Evolutionary conservation across 2,797 vertebrate species (phyloP), one percentile per base, ranked within the genome.

Genomic region (Crocidura indochinensis): DNA sequence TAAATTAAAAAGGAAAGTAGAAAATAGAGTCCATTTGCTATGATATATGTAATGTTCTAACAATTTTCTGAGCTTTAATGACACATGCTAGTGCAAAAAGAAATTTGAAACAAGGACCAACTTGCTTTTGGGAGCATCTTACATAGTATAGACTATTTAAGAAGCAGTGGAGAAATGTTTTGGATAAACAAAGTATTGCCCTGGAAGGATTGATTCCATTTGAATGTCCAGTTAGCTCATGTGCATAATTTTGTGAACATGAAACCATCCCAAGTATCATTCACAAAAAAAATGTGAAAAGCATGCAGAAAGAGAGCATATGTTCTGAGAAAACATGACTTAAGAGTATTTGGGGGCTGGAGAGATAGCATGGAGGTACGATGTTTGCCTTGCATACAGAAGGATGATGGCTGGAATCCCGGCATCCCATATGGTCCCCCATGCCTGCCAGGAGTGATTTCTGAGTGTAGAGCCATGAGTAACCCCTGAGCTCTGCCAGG

Each of bases 271-370:
- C 62, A 84, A 86, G 75, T 56, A 88, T 64, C 78, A 83, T 46
- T 75, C 84, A 84, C 26, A 27, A 75, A 38, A 64, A 67, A 80
- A 87, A n/a, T n/a, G 46, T 56, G 10, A 94, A 79, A 92, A 89
- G 77, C 47, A 47, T 62, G 27, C 72, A 88, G 73, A 94, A 94
- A 62, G 85, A 27, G 67, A 95, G 56, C 87, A 91, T 91, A 85
- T 74, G 87, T 53, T 31, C 38, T 12, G 47, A 88, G 53, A 87
- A 95, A 92, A 95, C 76, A 74, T 74, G 83, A 80, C 51, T 92
- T 91, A 87, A 82, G 38, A 38, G 38, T 38, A 38, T 38, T 38
- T 38, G 38, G 38, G 38, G 38, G 38, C 38, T 38, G 38, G 38
- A 38, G 38, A 38, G 38, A 38, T 38, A 38, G 38, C 38, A 38